phyloP scores from a whole-genome alignment of 1,140 invertebrate genomes.

The Scaptodrosophila lebanonensis region DNA sequence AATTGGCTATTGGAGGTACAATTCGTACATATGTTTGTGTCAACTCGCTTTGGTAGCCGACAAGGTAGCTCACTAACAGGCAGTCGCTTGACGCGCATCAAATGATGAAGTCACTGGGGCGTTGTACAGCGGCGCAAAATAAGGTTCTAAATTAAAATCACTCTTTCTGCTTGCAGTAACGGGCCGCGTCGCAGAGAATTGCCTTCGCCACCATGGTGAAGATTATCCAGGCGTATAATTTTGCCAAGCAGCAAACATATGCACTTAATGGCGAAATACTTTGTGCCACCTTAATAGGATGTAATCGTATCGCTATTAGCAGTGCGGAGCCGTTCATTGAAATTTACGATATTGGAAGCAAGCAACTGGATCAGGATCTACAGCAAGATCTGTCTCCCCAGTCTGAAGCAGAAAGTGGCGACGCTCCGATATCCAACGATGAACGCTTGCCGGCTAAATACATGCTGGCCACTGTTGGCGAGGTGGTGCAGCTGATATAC shows the following conservation, averaged over 20 bases:
- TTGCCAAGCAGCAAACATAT: constrained; percentile 70
- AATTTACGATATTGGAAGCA: constrained; percentile 69
- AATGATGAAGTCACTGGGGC: constrained; percentile 68
- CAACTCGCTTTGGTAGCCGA: too few relatives aligned
- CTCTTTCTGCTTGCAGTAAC: constrained; percentile 20
- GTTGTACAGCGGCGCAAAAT: constrained; percentile 40
- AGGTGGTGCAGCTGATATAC: constrained; percentile 71
- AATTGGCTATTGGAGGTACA: too few relatives aligned
- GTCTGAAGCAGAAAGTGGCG: constrained; percentile 8
- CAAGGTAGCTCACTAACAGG: constrained; percentile 25
- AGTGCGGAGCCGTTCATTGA: constrained; percentile 74
- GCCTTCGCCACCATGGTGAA: constrained; percentile 59
- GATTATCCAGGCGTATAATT: constrained; percentile 73
- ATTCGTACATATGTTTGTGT: too few relatives aligned
- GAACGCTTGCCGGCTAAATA: constrained; percentile 50
- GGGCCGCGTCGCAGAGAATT: too few relatives aligned
- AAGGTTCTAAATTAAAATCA: constrained; percentile 14
- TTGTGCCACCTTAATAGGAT: constrained; percentile 62
- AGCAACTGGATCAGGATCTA: constrained; percentile 27
- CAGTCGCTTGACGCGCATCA: constrained; percentile 37
- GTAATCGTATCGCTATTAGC: constrained; percentile 69
- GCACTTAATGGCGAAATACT: constrained; percentile 70
- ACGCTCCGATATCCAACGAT: constrained; percentile 20
- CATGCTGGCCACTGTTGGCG: constrained; percentile 66
- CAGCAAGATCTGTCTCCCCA: constrained; percentile 17